A percentile compares a stretch with the other conserved stretches of the same genome.
Conservation (phyloP, 2,888 invertebrate genomes). For the Diaphora mendica region DNA sequence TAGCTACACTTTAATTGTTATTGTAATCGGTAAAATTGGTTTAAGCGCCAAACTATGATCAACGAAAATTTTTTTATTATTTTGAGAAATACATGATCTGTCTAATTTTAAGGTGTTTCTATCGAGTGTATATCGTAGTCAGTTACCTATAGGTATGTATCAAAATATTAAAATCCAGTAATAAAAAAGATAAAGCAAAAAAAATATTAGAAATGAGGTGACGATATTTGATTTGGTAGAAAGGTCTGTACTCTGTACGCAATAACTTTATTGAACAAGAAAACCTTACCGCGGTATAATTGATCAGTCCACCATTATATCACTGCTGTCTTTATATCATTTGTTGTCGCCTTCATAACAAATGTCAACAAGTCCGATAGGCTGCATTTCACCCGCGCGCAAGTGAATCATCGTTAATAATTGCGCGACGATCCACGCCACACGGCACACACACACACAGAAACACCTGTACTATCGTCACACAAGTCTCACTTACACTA, state of each 20-base stretch:
- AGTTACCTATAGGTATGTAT: no score
- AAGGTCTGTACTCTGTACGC: not conserved
- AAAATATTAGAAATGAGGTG: not conserved
- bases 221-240: not conserved
- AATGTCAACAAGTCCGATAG: conserved; percentile 85
- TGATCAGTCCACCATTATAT: conserved; percentile 83
- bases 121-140: not conserved
- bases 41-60: not conserved
- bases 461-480: conserved; percentile 79
- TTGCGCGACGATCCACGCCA: conserved; percentile 85
- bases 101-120: not conserved
- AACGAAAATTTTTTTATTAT: not conserved
- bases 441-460: conserved; percentile 74
- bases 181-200: not conserved
- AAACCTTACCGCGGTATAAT: conserved; percentile 74
- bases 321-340: conserved; percentile 77
- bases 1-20: not conserved
- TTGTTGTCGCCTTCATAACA: conserved; percentile 81
- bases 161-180: not conserved
- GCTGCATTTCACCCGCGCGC: conserved; percentile 85
- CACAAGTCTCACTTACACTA: conserved; percentile 60
- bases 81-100: not conserved
- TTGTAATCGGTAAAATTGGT: not conserved
- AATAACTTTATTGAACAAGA: not conserved
- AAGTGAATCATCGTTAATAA: conserved; percentile 86